Conservation (phyloP, 1,140 invertebrate species). For the Nasonia vitripennis region DNA sequence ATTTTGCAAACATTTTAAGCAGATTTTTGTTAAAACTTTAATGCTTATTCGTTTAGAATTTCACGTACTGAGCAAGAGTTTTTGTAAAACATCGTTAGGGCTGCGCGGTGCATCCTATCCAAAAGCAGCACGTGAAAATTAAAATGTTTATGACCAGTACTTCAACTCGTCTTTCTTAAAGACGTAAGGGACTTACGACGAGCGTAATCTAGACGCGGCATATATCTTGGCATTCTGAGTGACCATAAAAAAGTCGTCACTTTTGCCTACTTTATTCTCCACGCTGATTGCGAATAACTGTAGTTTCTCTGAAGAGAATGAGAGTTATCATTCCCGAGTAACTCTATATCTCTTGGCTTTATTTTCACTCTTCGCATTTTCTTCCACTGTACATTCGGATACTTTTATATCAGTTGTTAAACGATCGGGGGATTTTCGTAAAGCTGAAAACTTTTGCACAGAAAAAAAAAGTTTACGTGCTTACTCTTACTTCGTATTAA, state of each 20-base stretch:
- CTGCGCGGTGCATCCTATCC: neutral
- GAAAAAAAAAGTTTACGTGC: neutral
- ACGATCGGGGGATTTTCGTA: neutral
- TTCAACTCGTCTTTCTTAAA: neutral
- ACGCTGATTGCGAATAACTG: neutral
- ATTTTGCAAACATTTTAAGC: no score
- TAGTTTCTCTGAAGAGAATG: neutral
- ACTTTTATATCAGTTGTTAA: neutral
- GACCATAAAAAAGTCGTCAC: neutral
- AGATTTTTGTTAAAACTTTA: no score
- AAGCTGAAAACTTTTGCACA: neutral
- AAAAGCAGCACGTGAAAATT: neutral
- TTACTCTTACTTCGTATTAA: neutral
- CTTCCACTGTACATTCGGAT: neutral
- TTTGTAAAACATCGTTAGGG: neutral
- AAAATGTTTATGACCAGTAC: neutral
- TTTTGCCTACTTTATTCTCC: neutral
- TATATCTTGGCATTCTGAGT: neutral
- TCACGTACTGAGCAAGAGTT: no score
- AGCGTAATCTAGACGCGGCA: neutral
- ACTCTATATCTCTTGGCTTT: neutral
- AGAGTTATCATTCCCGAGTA: neutral
- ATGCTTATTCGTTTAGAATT: no score
- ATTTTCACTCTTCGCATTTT: neutral
- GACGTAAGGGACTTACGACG: neutral